A percentile compares a stretch with the other conserved stretches of the same genome.
phyloP scores from a whole-genome alignment of 2,888 invertebrate genomes.

The Sabatieria punctata region DNA sequence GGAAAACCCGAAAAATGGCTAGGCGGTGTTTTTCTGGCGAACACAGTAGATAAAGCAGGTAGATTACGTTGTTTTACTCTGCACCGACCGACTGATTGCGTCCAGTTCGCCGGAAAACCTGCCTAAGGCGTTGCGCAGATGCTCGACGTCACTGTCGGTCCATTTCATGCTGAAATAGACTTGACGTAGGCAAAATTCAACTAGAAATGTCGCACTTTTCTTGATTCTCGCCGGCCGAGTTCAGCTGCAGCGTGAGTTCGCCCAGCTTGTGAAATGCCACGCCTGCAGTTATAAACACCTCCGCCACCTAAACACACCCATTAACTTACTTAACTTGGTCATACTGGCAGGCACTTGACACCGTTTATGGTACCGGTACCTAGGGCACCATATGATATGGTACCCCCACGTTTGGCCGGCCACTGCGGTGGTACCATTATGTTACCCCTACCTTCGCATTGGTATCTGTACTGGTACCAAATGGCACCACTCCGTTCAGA shows the following conservation, averaged over 20 bases:
- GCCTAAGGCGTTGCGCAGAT: slow-evolving; percentile 18
- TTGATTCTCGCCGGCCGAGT: slow-evolving; percentile 7
- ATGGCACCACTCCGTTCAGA: too few species aligned
- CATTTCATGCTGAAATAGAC: slow-evolving; percentile 16
- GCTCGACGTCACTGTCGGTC: slow-evolving; percentile 21
- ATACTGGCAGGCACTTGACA: too few species aligned
- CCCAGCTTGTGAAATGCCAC: slow-evolving; percentile 25
- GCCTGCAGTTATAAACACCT: slow-evolving; percentile 25
- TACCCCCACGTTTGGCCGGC: too few species aligned
- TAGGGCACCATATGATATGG: too few species aligned
- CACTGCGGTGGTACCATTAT: too few species aligned
- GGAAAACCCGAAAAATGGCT: too few species aligned
- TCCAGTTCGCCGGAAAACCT: slow-evolving; percentile 24
- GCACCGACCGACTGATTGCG: slow-evolving; percentile 19
- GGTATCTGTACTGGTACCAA: too few species aligned
- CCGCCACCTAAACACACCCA: slow-evolving; percentile 19
- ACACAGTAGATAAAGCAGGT: too few species aligned
- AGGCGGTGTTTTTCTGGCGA: too few species aligned
- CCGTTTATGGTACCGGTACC: too few species aligned
- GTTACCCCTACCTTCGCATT: too few species aligned
- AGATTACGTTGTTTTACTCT: slow-evolving; percentile 17
- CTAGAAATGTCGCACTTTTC: not conserved
- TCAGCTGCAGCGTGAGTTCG: slow-evolving; percentile 21
- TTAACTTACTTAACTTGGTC: too few species aligned
- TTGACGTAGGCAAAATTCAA: not conserved